phyloP scores from a whole-genome alignment of 2,797 vertebrate genomes.

The Trachops cirrhosus region DNA sequence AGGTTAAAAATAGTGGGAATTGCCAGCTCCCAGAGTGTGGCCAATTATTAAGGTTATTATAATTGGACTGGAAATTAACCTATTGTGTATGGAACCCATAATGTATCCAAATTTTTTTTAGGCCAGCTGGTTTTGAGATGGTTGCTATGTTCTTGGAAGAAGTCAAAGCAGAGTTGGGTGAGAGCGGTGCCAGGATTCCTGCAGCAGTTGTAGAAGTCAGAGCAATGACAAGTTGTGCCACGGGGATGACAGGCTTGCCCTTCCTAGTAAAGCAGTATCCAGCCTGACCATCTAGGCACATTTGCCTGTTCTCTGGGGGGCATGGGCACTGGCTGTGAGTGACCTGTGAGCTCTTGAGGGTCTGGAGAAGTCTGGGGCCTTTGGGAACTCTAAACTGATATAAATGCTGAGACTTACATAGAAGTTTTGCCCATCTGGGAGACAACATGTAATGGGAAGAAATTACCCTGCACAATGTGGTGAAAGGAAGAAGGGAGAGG shows the following conservation, averaged over 20 bases:
- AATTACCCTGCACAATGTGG: not conserved
- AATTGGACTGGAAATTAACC: constrained; percentile 60
- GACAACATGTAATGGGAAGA: not conserved
- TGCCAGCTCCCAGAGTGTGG: constrained; percentile 40
- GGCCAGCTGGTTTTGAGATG: constrained; percentile 19
- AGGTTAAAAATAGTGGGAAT: constrained; percentile 63
- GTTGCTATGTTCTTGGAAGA: constrained; percentile 9
- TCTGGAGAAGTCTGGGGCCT: not conserved
- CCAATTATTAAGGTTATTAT: constrained; percentile 61
- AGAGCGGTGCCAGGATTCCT: not conserved
- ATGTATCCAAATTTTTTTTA: not conserved
- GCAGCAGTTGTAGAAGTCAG: not conserved
- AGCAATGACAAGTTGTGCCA: not conserved
- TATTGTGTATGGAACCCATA: not conserved
- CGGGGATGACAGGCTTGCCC: not conserved
- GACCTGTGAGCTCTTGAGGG: not conserved
- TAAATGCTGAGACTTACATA: not conserved
- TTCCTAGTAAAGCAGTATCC: not conserved
- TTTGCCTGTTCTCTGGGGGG: not conserved
- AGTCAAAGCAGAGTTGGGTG: not conserved
- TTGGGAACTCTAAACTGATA: not conserved
- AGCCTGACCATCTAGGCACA: not conserved
- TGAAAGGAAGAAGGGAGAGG: not conserved
- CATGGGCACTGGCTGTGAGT: rapidly evolving
- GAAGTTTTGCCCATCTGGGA: not conserved